A percentile compares a stretch with the other conserved stretches of the same genome.
Conservation (phyloP, 2,113 vertebrate genomes). For the Recurvirostra avosetta region DNA sequence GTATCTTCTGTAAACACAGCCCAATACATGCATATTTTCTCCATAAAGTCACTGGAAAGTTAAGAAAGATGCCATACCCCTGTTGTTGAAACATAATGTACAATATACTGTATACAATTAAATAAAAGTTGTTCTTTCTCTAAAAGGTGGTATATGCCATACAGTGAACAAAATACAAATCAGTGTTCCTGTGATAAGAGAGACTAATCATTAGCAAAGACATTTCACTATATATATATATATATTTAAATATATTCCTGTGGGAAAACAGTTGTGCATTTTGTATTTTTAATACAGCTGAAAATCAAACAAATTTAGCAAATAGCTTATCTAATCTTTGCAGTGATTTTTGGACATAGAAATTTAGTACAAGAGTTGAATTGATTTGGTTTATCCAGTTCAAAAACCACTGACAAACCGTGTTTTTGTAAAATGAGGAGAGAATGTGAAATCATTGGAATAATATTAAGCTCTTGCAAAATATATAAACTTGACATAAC, state of each 20-base stretch:
- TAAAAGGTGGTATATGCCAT: background rate
- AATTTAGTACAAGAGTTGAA: background rate
- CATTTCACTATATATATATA: fast-evolving
- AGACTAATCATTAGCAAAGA: background rate
- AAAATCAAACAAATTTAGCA: background rate
- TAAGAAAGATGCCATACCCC: background rate
- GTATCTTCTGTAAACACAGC: background rate
- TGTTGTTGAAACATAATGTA: background rate
- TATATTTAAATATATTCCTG: background rate
- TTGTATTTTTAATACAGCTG: background rate
- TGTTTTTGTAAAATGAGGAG: background rate
- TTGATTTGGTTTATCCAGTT: background rate
- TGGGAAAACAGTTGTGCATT: background rate
- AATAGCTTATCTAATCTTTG: background rate
- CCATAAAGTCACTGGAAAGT: background rate
- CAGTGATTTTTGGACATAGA: background rate
- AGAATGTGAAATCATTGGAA: background rate
- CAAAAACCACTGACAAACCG: background rate
- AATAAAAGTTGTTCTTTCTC: background rate
- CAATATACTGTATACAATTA: background rate
- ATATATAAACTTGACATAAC: background rate
- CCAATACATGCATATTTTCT: background rate
- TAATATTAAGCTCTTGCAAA: background rate
- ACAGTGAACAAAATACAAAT: background rate
- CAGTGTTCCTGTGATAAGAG: background rate